Conservation (phyloP, 2,113 vertebrate genomes). For the Hiodon alosoides region DNA sequence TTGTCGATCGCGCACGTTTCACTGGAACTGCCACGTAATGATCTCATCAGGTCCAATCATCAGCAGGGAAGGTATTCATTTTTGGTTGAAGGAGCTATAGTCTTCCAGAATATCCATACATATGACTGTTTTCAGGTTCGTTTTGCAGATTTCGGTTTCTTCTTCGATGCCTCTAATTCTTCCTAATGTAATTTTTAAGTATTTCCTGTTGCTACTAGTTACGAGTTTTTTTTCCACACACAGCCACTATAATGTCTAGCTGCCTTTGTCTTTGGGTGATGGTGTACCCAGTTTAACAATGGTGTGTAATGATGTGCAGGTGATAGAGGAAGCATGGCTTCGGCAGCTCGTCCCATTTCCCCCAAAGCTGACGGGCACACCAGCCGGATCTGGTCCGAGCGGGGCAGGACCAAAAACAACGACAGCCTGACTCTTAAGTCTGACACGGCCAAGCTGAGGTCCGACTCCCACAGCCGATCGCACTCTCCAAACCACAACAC, state of each 20-base stretch:
- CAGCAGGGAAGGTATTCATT: too few relatives aligned
- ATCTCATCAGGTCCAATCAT: too few relatives aligned
- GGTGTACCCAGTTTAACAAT: slow-evolving; percentile 32
- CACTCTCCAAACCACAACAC: slow-evolving; percentile 97
- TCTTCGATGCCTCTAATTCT: too few relatives aligned
- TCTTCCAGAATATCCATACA: too few relatives aligned
- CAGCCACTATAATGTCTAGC: not conserved
- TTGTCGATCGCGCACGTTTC: too few relatives aligned
- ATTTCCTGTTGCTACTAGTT: too few relatives aligned
- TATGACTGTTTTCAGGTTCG: too few relatives aligned
- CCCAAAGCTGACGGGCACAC: slow-evolving; percentile 79
- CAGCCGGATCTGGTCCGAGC: slow-evolving; percentile 72
- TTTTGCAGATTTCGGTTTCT: too few relatives aligned
- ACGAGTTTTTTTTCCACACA: too few relatives aligned
- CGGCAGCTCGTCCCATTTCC: slow-evolving; percentile 68
- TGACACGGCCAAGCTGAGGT: slow-evolving; percentile 86
- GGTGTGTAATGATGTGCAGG: slow-evolving; percentile 60
- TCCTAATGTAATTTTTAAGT: too few relatives aligned
- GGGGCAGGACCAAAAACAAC: slow-evolving; percentile 72
- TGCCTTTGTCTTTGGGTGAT: not conserved
- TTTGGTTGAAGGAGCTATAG: too few relatives aligned
- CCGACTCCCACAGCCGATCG: slow-evolving; percentile 93
- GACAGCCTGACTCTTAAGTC: slow-evolving; percentile 85
- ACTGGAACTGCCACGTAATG: too few relatives aligned
- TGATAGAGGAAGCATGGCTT: slow-evolving; percentile 77